Conservation (phyloP, 2,113 vertebrate genomes). For the Shinisaurus crocodilurus region DNA sequence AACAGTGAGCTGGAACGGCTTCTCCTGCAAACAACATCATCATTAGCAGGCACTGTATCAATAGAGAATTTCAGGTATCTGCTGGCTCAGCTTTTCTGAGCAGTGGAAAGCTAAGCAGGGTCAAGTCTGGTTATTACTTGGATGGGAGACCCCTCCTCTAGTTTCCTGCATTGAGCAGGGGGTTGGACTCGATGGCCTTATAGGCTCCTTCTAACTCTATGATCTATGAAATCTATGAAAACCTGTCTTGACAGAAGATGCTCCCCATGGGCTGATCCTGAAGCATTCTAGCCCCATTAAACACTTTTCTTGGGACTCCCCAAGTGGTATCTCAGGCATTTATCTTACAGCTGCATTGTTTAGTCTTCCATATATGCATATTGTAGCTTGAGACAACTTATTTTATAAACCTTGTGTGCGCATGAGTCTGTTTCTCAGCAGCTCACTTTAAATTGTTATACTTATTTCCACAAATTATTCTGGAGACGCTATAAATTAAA, state of each 20-base stretch:
- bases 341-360: neutral
- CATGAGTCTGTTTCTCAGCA: neutral
- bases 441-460: neutral
- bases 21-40: constrained; percentile 76
- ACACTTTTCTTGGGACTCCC: neutral
- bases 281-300: neutral
- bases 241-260: neutral
- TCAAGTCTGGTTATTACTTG: too few species aligned
- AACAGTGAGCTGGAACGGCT: constrained; percentile 85
- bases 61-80: neutral
- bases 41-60: neutral
- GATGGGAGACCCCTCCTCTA: too few species aligned
- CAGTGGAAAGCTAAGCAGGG: too few species aligned
- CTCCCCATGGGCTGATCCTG: neutral
- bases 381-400: neutral
- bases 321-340: neutral
- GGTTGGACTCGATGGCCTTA: too few species aligned
- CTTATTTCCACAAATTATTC: neutral
- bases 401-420: neutral
- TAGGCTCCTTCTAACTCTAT: too few species aligned
- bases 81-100: too few species aligned
- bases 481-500: neutral
- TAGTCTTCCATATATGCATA: neutral
- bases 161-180: too few species aligned
- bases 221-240: too few species aligned